Base-by-base conservation (phyloP, 2,888 invertebrate genomes). In the Norana najaformis region DNA sequence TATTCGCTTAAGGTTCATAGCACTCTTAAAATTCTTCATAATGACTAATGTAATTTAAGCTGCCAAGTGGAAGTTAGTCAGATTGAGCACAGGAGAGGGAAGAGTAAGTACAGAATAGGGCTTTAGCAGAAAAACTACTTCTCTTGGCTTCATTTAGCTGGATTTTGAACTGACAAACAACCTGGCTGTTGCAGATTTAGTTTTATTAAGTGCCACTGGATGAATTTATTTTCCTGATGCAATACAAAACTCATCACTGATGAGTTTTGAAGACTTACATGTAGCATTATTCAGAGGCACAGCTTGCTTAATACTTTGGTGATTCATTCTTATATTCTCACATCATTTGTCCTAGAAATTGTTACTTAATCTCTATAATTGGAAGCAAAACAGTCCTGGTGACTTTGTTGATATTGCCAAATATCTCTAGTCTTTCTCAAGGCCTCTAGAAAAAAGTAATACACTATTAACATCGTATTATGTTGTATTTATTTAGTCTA, bases 1-100 rank as follows among this genome's bases (percentile, higher is more conserved):
- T 90, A 93, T 96, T 89, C 93, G 94, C 89, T 93, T 96, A 36
- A 94, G 93, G 95, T 95, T 92, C 93, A 35, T 36, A 69, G 69
- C 69, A 69, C 14, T 69, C 16, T 8, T 13, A n/a, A 69, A n/a
- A 69, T 69, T 30, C 69, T 69, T 69, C 30, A 11, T 11, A 11
- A n/a, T 53, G 3, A 11, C 69, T 69, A n/a, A 69, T 69, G 30
- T 69, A 69, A 16, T 69, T 69, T 30, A 69, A 69, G n/a, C 53
- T 30, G 69, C 11, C n/a, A n/a, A n/a, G 30, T 69, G 69, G 5
- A 47, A 23, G 47, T 5, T 47, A 23, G 47, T 47, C 47, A 47
- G 23, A 23, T 47, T 47, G 23, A 47, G 47, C 14, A 41, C 14
- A 13, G 23, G 20, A 69, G 69, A 69, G n/a, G 69, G 30, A 69